Conservation (phyloP, 1,140 invertebrate genomes). For the Zophobas morio region DNA sequence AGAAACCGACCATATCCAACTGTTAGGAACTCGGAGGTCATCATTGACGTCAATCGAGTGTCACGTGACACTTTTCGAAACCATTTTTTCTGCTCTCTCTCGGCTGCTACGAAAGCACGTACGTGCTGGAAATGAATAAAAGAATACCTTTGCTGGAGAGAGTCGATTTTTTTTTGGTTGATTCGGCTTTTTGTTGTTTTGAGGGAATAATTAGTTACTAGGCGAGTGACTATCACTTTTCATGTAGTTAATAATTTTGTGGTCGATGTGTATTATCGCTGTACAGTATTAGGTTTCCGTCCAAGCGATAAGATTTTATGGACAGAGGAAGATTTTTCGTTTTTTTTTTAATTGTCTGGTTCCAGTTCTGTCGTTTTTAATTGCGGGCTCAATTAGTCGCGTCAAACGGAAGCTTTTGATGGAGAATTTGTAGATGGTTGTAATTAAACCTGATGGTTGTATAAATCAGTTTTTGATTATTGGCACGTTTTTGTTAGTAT, state of each 20-base stretch:
- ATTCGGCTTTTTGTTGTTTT: too few species aligned
- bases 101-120: background rate
- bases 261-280: too few species aligned
- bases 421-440: background rate
- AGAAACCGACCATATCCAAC: slow-evolving; percentile 49
- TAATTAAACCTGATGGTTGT: background rate
- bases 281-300: too few species aligned
- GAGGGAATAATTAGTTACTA: too few species aligned
- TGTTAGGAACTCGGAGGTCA: slow-evolving; percentile 51
- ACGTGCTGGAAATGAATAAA: background rate
- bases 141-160: slow-evolving; percentile 4
- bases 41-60: slow-evolving; percentile 49
- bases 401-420: background rate
- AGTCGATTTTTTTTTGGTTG: background rate
- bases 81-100: slow-evolving; percentile 42
- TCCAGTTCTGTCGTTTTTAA: background rate
- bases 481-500: background rate
- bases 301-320: too few species aligned
- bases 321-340: too few species aligned
- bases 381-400: background rate
- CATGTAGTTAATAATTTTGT: too few species aligned
- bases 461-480: background rate
- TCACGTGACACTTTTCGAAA: slow-evolving; percentile 46
- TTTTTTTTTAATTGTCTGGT: background rate
- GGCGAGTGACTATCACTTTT: too few species aligned